Conservation (phyloP, 2,113 vertebrate genomes). For the Ranitomeya imitator region DNA sequence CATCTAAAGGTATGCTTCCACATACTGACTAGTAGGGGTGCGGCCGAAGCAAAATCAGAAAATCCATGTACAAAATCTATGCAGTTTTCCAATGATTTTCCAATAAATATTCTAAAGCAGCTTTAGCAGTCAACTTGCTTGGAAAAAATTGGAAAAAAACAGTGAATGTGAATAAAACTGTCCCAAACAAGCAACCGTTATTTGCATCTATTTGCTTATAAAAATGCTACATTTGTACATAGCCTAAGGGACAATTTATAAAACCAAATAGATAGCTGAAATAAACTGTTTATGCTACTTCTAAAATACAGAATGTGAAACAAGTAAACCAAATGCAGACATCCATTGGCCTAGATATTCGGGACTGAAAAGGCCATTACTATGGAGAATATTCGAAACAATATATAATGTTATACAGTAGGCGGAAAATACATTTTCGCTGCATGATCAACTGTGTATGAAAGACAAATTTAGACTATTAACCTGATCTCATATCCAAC, state of each 20-base stretch:
- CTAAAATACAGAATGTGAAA: conserved; percentile 40
- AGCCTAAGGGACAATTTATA: no score
- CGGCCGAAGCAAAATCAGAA: neutral
- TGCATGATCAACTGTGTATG: neutral
- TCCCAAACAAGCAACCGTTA: no score
- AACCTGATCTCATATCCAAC: neutral
- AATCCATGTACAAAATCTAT: no score
- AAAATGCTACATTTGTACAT: no score
- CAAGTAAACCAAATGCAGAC: conserved; percentile 63
- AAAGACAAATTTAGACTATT: conserved; percentile 1
- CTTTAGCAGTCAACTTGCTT: no score
- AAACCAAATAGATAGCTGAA: neutral
- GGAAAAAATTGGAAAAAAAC: no score
- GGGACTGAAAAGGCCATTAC: conserved; percentile 39
- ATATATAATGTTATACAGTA: neutral
- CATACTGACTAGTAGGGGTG: neutral
- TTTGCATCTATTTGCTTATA: no score
- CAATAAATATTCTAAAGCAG: no score
- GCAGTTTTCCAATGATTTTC: no score
- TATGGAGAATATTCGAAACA: conserved; percentile 40
- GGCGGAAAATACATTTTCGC: neutral
- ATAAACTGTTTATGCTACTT: neutral
- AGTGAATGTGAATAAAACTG: no score
- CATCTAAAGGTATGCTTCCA: neutral
- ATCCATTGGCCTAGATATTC: conserved; percentile 56